Percentiles rank a stretch among this genome's conserved stretches.
These are phyloP conservation scores for Nipponacmea schrenckii DNA, from an alignment of 2,888 invertebrate species.

Conservation along the genomic window DNA sequence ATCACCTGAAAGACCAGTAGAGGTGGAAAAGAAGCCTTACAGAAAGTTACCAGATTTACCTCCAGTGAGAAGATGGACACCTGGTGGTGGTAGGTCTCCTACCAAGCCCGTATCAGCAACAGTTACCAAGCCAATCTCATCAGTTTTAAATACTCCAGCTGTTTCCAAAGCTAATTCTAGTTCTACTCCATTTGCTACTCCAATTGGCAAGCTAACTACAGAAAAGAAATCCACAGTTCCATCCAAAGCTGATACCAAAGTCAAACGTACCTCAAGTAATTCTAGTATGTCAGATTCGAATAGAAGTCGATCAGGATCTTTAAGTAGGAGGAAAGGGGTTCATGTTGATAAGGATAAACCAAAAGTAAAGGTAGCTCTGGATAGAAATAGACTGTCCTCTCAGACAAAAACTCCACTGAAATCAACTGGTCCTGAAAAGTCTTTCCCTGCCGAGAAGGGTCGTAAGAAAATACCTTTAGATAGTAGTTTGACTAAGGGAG, in stretches of 20 bases:
- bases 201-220: not conserved
- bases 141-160: not conserved
- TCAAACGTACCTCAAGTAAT: conserved; percentile 3
- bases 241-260: conserved; percentile 1
- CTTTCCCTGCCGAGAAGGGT: conserved; percentile 25
- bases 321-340: not conserved
- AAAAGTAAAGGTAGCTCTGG: conserved; percentile 48
- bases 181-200: not conserved
- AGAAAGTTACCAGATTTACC: conserved; percentile 4
- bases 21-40: not conserved
- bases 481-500: conserved; percentile 36
- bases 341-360: not conserved
- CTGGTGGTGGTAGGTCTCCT: not conserved
- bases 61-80: not conserved
- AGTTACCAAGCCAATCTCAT: not conserved
- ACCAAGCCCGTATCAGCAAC: not conserved
- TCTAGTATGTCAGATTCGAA: conserved; percentile 1
- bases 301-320: not conserved
- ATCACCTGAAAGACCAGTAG: not conserved
- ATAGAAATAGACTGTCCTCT: conserved; percentile 42
- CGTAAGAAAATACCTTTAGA: conserved; percentile 49
- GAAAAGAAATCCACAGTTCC: not conserved
- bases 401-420: conserved; percentile 18
- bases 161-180: not conserved
- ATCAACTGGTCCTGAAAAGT: conserved; percentile 26